phyloP scores from a whole-genome alignment of 2,888 invertebrate genomes.

The Oxytorus armatus region DNA sequence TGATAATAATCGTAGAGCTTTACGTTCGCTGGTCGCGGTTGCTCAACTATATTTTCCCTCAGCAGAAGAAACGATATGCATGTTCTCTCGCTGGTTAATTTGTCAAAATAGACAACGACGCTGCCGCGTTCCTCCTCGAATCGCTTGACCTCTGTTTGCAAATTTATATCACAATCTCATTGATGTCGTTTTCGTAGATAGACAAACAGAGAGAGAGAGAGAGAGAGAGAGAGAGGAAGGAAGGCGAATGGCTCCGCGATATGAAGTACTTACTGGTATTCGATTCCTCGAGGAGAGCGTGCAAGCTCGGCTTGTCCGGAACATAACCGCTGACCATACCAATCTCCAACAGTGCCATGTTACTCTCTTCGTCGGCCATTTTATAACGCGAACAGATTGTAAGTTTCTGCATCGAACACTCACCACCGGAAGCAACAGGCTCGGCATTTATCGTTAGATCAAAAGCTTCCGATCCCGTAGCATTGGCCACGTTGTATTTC shows the following conservation, averaged over 20 bases:
- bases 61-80: conserved; percentile 84
- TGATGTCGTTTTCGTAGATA: background rate
- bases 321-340: conserved; percentile 88
- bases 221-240: background rate
- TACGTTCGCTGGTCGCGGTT: conserved; percentile 86
- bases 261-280: conserved; percentile 82
- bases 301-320: conserved; percentile 87
- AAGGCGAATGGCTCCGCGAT: background rate
- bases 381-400: conserved; percentile 80
- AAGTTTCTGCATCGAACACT: conserved; percentile 84
- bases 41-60: conserved; percentile 84
- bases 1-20: conserved; percentile 89
- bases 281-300: conserved; percentile 85
- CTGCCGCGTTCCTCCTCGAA: conserved; percentile 85
- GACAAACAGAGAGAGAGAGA: too few species aligned
- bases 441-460: conserved; percentile 84
- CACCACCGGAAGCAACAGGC: conserved; percentile 83
- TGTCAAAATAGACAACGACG: conserved; percentile 86
- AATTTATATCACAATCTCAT: background rate
- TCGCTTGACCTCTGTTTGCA: conserved; percentile 84
- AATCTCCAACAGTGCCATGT: conserved; percentile 87
- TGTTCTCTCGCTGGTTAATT: conserved; percentile 84
- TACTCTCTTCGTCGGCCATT: conserved; percentile 85
- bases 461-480: conserved; percentile 85
- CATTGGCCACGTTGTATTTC: conserved; percentile 85